These are phyloP conservation scores for Mesodorylaimus sp. DNA, from an alignment of 2,888 invertebrate species.

Conservation along the genomic window DNA sequence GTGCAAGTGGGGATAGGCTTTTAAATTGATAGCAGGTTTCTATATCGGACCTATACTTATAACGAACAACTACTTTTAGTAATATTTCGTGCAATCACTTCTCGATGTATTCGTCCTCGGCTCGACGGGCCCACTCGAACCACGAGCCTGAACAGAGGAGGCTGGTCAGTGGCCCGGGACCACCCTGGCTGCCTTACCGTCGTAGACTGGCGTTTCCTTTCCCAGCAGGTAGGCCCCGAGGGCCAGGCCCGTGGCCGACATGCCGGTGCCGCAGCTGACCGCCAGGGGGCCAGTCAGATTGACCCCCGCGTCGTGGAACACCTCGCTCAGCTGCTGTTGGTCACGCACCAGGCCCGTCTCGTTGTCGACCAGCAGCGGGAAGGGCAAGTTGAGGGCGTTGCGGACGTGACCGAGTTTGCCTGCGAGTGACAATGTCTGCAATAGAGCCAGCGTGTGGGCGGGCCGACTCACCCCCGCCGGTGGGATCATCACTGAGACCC, in stretches of 20 bases:
- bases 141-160: neutral
- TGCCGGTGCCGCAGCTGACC: slow-evolving; percentile 30
- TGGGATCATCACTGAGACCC: too few species aligned
- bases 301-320: slow-evolving; percentile 20
- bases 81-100: neutral
- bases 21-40: too few species aligned
- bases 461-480: neutral
- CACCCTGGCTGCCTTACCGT: neutral
- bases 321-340: slow-evolving; percentile 17
- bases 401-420: slow-evolving; percentile 28
- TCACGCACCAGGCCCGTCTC: slow-evolving; percentile 19
- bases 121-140: neutral
- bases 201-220: neutral
- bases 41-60: too few species aligned
- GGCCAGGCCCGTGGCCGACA: neutral
- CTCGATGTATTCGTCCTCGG: neutral
- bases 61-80: too few species aligned
- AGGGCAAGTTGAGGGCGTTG: slow-evolving; percentile 23
- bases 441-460: too few species aligned
- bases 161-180: neutral
- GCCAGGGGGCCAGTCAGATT: slow-evolving; percentile 22
- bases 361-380: slow-evolving; percentile 17
- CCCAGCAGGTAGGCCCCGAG: neutral
- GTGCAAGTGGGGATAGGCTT: too few species aligned
- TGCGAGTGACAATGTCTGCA: slow-evolving; percentile 16